Percentiles rank a stretch among this genome's conserved stretches.
Evolutionary conservation across 2,113 vertebrate genomes (phyloP).

Genomic region (Aspidoscelis tigris): DNA sequence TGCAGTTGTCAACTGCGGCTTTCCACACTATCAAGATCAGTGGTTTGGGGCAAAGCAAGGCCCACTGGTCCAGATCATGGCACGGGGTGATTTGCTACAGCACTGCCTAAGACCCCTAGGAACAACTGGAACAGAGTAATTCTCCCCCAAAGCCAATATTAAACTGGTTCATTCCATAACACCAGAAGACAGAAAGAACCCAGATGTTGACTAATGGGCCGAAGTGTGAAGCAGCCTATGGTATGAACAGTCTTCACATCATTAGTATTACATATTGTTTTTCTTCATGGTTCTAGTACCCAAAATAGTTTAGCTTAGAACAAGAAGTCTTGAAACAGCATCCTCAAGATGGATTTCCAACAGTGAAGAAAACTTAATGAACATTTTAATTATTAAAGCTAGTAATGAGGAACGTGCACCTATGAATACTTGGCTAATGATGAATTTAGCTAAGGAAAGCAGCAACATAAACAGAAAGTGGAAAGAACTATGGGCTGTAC

Average conservation of each 20-base stretch:
- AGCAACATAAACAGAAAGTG: neutral
- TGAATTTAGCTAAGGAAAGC: neutral
- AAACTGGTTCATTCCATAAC: too few species aligned
- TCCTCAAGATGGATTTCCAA: constrained; percentile 5
- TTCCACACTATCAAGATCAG: too few species aligned
- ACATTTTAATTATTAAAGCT: constrained; percentile 31
- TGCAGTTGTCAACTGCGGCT: too few species aligned
- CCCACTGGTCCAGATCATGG: too few species aligned
- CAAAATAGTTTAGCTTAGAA: neutral
- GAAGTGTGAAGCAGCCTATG: too few species aligned
- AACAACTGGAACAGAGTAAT: too few species aligned
- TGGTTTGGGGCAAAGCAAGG: too few species aligned
- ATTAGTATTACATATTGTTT: neutral
- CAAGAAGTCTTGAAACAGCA: neutral
- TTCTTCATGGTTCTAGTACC: neutral
- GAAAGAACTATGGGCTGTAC: neutral
- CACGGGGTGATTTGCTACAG: too few species aligned
- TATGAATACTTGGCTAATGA: neutral
- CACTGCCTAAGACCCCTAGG: too few species aligned
- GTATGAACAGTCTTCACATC: neutral
- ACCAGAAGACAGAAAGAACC: neutral
- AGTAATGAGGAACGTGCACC: neutral
- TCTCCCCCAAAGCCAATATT: too few species aligned
- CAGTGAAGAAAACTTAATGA: constrained; percentile 8
- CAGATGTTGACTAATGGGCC: neutral